Percentiles rank a stretch among this genome's conserved stretches.
These are phyloP conservation scores for Oncorhynchus mykiss DNA, from an alignment of 2,113 vertebrate species.

Conservation along the genomic window DNA sequence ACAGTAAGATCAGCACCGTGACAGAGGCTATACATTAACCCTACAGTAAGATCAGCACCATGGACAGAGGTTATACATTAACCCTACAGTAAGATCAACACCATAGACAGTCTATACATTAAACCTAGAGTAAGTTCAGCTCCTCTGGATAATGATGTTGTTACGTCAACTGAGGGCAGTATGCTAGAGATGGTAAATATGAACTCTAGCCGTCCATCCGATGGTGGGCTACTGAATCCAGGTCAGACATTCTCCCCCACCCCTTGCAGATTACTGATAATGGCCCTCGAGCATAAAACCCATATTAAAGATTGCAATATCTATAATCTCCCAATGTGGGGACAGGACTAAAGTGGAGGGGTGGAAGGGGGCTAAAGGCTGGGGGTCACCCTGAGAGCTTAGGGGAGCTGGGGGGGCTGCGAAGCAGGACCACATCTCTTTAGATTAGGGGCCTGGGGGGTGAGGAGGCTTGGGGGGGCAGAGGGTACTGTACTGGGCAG, in stretches of 20 bases:
- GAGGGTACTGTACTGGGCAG: constrained; percentile 46
- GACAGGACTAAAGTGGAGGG: constrained; percentile 64
- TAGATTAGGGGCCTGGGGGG: constrained; percentile 68
- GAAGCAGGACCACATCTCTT: constrained; percentile 53
- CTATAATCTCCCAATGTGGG: constrained; percentile 78
- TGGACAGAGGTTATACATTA: fast-evolving
- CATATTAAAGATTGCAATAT: constrained; percentile 81
- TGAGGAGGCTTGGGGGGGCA: constrained; percentile 49
- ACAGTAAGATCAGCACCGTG: constrained; percentile 19
- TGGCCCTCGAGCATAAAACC: constrained; percentile 76
- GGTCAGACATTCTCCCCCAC: constrained; percentile 47
- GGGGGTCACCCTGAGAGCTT: constrained; percentile 64
- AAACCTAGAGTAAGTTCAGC: constrained; percentile 25
- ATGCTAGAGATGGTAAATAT: constrained; percentile 72
- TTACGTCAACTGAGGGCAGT: constrained; percentile 25
- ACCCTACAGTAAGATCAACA: too few relatives aligned
- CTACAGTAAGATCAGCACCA: constrained; percentile 19
- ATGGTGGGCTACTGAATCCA: constrained; percentile 66
- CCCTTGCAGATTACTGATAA: constrained; percentile 74
- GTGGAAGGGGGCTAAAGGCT: constrained; percentile 52
- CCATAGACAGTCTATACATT: background rate
- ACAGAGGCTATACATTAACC: background rate
- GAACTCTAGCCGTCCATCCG: constrained; percentile 64
- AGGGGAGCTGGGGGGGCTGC: constrained; percentile 56
- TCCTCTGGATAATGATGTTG: too few relatives aligned